Conservation (phyloP, 2,797 vertebrate species). For the Kryptopterus vitreolus region DNA sequence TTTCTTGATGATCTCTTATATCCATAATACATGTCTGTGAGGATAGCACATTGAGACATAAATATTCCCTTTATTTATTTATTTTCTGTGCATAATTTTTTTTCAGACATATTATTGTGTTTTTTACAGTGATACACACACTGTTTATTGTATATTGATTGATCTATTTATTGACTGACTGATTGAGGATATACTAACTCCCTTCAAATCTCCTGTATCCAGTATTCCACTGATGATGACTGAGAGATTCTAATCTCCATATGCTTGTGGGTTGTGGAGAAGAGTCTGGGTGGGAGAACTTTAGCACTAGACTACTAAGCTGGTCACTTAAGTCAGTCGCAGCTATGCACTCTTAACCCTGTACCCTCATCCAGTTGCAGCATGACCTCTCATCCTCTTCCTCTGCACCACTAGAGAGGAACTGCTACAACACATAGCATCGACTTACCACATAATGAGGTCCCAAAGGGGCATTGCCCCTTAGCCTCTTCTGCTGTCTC, state of each 20-base stretch:
- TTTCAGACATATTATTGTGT: too few relatives aligned
- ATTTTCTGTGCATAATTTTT: too few relatives aligned
- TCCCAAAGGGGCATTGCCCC: constrained; percentile 73
- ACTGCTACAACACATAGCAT: constrained; percentile 60
- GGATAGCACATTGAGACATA: neutral
- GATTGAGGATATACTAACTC: neutral
- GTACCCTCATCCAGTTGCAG: constrained; percentile 13
- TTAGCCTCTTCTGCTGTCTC: constrained; percentile 58
- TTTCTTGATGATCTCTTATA: constrained; percentile 20
- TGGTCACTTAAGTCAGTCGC: constrained; percentile 33
- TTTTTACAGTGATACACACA: too few relatives aligned
- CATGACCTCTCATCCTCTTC: constrained; percentile 28
- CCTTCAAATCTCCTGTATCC: too few relatives aligned
- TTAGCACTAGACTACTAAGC: constrained; percentile 39
- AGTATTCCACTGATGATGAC: neutral
- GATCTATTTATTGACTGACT: neutral
- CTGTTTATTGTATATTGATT: too few relatives aligned
- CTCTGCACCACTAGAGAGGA: constrained; percentile 61
- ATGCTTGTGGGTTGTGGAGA: neutral
- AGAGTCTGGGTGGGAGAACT: constrained; percentile 1
- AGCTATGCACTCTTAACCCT: constrained; percentile 36
- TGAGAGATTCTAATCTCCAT: constrained; percentile 4
- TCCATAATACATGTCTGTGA: constrained; percentile 1
- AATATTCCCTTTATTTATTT: neutral
- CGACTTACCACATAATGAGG: constrained; percentile 78